These are phyloP conservation scores for Ernsta delagoae DNA, from an alignment of 2,888 invertebrate genomes.

Conservation along the genomic window DNA sequence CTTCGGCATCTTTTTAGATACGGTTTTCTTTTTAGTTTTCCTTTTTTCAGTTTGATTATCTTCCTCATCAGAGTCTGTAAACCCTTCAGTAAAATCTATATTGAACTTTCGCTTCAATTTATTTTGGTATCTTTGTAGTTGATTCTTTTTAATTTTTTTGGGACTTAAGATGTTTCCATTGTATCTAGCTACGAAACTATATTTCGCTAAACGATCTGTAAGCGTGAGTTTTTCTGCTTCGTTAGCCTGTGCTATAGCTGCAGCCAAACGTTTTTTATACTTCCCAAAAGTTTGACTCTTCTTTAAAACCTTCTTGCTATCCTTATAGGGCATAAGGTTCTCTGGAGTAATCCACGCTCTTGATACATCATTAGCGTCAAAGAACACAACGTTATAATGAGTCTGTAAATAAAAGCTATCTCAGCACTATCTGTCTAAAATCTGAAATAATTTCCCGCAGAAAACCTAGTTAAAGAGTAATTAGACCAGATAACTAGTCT, in stretches of 20 bases:
- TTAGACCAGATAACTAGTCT: too few relatives aligned
- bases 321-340: conserved; percentile 64
- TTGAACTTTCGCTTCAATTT: conserved; percentile 61
- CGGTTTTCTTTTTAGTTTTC: conserved; percentile 24
- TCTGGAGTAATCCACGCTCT: conserved; percentile 75
- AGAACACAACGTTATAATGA: conserved; percentile 83
- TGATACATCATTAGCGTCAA: conserved; percentile 69
- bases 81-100: conserved; percentile 59
- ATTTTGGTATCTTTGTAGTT: conserved; percentile 56
- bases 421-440: too few relatives aligned
- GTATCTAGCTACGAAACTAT: conserved; percentile 75
- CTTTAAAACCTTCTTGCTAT: conserved; percentile 52
- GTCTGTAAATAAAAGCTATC: conserved; percentile 58
- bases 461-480: too few relatives aligned
- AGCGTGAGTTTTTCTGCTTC: conserved; percentile 65
- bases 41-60: conserved; percentile 12
- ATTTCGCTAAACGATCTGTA: conserved; percentile 64
- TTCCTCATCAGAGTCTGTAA: conserved; percentile 54
- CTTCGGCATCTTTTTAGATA: conserved; percentile 48
- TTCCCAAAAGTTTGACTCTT: conserved; percentile 48
- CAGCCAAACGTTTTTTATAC: conserved; percentile 59
- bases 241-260: conserved; percentile 67
- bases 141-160: conserved; percentile 57
- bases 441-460: too few relatives aligned
- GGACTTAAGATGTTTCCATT: conserved; percentile 67